Evolutionary conservation across 92 coral and sea anemone species (phyloP), one percentile per base, ranked within the genome.

Genomic region (Zoanthus gigantus): DNA sequence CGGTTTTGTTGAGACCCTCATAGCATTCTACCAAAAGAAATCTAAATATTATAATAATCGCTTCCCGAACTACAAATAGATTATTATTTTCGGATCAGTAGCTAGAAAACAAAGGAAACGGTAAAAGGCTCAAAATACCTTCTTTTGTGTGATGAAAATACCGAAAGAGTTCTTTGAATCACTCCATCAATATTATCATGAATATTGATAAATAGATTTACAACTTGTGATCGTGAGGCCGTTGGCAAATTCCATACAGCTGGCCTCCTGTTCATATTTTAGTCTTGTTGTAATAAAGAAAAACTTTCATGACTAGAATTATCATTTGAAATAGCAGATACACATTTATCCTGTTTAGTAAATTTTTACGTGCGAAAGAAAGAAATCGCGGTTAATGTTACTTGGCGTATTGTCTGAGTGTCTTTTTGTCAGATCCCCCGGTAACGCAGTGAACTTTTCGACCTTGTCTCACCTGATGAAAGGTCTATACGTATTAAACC

Each of bases 131-230:
- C 75, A 42, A 48, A 81, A 81, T 66, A 66, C 75, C 66, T 81
- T 47, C 85, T 66, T 80, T 81, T 81, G 85, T 81, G 16, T 30
- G 45, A 81, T 46, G 18, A 81, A 81, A 81, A 66, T 67, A 37
- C 16, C 4, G 69, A 11, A 65, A 65, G 42, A 81, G 56, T 44
- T 66, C 72, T 18, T 81, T 29, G 74, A 81, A 81, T 81, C 61
- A 45, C 85, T 50, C 65, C 85, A 29, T 66, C 67, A 81, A 81
- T 80, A 14, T 14, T 53, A 14, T 53, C 74, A 31, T 12, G n/a
- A 50, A 29, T 69, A 69, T 7, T 69, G 69, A 63, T 63, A 63
- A 63, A 32, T 29, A 56, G 67, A 56, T 31, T 46, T 58, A 29
- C 46, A 77, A 52, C 68, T 9, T 9, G 3, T n/a, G 4, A 56